Base-by-base conservation (phyloP, 2,797 vertebrate genomes). In the Thunnus albacares region DNA sequence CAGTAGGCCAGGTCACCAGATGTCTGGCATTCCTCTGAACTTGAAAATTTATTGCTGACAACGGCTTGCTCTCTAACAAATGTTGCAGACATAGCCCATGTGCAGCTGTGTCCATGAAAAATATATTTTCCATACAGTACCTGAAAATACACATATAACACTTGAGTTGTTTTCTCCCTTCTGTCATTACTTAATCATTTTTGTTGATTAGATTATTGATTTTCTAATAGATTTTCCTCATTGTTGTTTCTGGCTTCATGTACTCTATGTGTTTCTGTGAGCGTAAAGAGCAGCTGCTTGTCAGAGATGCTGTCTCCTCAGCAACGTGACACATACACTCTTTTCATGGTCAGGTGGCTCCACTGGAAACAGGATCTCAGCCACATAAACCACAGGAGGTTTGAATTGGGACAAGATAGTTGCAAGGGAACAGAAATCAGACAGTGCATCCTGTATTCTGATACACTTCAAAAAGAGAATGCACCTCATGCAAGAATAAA, bases 271-370 rank as follows among this genome's bases (percentile, higher is more conserved):
- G 51, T 63, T 76, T 76, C 58, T 66, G 49, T 58, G 78, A 65
- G 70, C 73, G 83, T 75, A 67, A 74, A 68, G 87, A 91, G 80
- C 89, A 93, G 89, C 84, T 92, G 91, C 86, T 85, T 76, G 76
- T 90, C 82, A 91, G 83, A 79, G 83, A 79, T 76, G 78, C 82
- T 76, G 72, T 70, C 84, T 83, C 75, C 85, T 83, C 81, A 74
- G 80, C 81, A 90, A 85, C 83, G 82, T 92, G 85, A 94, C 92
- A 92, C 89, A 91, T 60, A 85, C 82, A 79, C 91, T 91, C 90
- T 93, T 91, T 95, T 94, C 91, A 90, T 94, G 90, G 91, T 95
- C 91, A 93, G 94, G 90, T 93, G 93, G 89, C 92, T 93, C 81
- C 12, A 30, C 73, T 88, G 90, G 94, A 94, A 96, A 94, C 93